Evolutionary conservation across 2,888 invertebrate genomes (phyloP).

Genomic region (Osmoderma eremita): DNA sequence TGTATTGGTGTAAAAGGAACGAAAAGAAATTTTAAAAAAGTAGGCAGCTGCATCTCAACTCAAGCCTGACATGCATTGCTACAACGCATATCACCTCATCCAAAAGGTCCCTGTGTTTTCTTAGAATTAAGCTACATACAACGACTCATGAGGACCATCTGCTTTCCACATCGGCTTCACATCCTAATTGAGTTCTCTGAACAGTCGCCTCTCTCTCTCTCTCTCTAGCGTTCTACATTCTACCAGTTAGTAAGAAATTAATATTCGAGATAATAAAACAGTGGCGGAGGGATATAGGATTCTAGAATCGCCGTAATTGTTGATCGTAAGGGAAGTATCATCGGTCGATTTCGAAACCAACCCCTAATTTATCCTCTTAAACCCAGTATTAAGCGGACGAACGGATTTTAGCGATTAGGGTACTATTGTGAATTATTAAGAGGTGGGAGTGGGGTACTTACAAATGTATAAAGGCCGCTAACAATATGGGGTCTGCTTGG

Average conservation of each 20-base stretch:
- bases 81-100: constrained; percentile 2
- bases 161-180: constrained; percentile 26
- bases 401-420: constrained; percentile 57
- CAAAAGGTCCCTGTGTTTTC: constrained; percentile 3
- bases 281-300: too few relatives aligned
- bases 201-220: neutral
- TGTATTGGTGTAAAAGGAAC: too few relatives aligned
- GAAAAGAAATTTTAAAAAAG: constrained; percentile 7
- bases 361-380: constrained; percentile 41
- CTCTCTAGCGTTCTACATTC: neutral
- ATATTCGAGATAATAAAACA: neutral
- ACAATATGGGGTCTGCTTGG: too few relatives aligned
- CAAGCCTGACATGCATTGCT: neutral
- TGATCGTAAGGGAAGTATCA: neutral
- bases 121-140: neutral
- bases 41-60: constrained; percentile 5
- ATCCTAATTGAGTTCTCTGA: constrained; percentile 27
- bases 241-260: too few relatives aligned
- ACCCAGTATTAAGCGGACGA: constrained; percentile 57
- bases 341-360: neutral
- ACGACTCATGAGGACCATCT: constrained; percentile 4
- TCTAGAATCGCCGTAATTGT: too few relatives aligned
- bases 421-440: constrained; percentile 8
- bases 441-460: too few relatives aligned
- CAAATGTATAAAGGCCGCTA: too few relatives aligned